A percentile compares a stretch with the other conserved stretches of the same genome.
These are phyloP conservation scores for Cardiocondyla obscurior DNA, from an alignment of 1,140 invertebrate species.

Conservation along the genomic window DNA sequence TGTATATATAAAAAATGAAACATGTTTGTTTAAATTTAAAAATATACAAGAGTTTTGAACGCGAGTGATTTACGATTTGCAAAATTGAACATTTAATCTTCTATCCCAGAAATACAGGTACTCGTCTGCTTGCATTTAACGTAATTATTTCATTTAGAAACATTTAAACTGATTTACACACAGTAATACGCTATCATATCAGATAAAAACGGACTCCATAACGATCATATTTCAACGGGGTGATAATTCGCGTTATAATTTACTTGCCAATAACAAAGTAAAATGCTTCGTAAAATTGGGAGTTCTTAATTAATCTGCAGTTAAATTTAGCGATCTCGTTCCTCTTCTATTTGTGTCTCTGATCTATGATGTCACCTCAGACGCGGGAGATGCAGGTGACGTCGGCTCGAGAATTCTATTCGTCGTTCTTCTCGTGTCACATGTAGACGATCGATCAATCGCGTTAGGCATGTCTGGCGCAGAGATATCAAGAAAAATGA, in stretches of 20 bases:
- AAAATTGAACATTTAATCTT: not conserved
- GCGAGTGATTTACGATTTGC: not conserved
- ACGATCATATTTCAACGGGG: not conserved
- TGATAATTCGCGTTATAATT: not conserved
- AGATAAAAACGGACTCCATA: not conserved
- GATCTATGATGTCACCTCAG: slow-evolving; percentile 77
- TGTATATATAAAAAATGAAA: too few relatives aligned
- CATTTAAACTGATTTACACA: not conserved
- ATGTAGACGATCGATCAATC: slow-evolving; percentile 47
- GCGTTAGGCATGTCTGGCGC: slow-evolving; percentile 11
- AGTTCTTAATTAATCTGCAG: slow-evolving; percentile 80
- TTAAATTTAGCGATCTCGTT: slow-evolving; percentile 80
- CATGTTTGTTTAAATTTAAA: too few relatives aligned
- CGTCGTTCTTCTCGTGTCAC: slow-evolving; percentile 48
- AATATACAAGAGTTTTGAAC: not conserved
- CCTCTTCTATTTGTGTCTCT: slow-evolving; percentile 78
- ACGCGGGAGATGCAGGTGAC: slow-evolving; percentile 75
- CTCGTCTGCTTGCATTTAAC: too few relatives aligned
- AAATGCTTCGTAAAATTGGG: slow-evolving; percentile 78
- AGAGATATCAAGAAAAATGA: not conserved
- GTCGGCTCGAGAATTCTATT: slow-evolving; percentile 71
- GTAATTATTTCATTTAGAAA: not conserved
- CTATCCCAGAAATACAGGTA: not conserved
- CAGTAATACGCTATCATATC: not conserved
- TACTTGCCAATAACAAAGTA: slow-evolving; percentile 53